Evolutionary conservation across 2,797 vertebrate genomes (phyloP), one percentile per base, ranked within the genome.

Genomic region (Varecia variegata): DNA sequence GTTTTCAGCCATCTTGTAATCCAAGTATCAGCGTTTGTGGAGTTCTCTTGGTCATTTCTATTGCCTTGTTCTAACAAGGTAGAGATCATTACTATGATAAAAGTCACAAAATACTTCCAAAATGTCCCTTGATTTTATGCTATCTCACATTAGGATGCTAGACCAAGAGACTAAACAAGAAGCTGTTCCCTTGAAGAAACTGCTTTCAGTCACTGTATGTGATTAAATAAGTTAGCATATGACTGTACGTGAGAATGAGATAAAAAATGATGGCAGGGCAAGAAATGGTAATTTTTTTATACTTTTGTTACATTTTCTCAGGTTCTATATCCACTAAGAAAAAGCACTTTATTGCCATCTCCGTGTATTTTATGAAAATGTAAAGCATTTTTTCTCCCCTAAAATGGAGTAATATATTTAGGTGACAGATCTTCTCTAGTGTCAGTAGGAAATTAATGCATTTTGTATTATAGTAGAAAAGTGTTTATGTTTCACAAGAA

Each of bases 381-480:
- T 93, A 82, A 95, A 65, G 80, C 5, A 32, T 79, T 82, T 77
- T 43, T 60, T 3, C 13, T 23, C 21, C 62, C 25, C 27, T 35
- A 81, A 94, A 94, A 92, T 73, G 71, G 45, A 92, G 40, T 90
- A 79, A 82, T 94, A 38, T 95, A 56, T 88, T 91, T 79, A 89
- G 52, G 17, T 85, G 25, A 82, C 90, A 83, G 56, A 60, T 88
- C 27, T 94, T 96, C 50, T 96, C 7, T 89, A 85, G 50, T 87
- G 12, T 88, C 40, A 56, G 25, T 74, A 85, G 70, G 7, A 20
- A 88, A 95, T 50, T 83, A 88, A 94, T 84, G 14, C 35, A 90
- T 85, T 93, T 93, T 97, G 38, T 96, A 89, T 85, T 83, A 60
- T 12, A 92, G n/a, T 95, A 94, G 86, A 47, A 92, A 96, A 71